Percentiles rank a stretch among this genome's conserved stretches.
phyloP scores from a whole-genome alignment of 2,113 vertebrate genomes.

The Melanostigma gelatinosum region DNA sequence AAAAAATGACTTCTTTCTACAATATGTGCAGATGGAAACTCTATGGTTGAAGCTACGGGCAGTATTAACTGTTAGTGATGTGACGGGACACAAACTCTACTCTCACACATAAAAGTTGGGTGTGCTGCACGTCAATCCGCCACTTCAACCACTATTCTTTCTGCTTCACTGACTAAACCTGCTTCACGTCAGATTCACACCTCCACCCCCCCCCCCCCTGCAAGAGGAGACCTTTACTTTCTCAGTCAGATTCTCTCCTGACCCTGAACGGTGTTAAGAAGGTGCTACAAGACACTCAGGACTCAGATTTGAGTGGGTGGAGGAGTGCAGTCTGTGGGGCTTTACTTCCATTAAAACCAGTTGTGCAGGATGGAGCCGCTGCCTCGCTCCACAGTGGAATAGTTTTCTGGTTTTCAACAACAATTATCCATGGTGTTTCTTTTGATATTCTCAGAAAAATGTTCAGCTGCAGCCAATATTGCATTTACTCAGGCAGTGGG shows the following conservation, averaged over 20 bases:
- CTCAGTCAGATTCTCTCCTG: slow-evolving; percentile 41
- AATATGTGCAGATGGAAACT: not conserved
- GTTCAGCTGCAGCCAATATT: not conserved
- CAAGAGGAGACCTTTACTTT: slow-evolving; percentile 13
- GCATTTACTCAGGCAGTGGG: slow-evolving; percentile 24
- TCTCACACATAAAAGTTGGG: not conserved
- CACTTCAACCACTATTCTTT: not conserved
- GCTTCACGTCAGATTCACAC: slow-evolving; percentile 50
- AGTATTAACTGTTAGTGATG: not conserved
- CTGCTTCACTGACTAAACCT: slow-evolving; percentile 27
- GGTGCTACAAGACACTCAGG: not conserved
- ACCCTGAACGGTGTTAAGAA: slow-evolving; percentile 38
- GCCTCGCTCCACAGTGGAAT: not conserved
- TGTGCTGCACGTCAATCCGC: not conserved
- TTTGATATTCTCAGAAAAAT: slow-evolving; percentile 28
- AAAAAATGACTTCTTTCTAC: not conserved
- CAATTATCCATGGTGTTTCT: slow-evolving; percentile 28
- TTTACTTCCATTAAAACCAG: slow-evolving; percentile 42
- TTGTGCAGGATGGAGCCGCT: not conserved
- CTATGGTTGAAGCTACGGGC: not conserved
- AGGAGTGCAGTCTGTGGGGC: not conserved
- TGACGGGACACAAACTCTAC: not conserved
- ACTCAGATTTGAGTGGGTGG: not conserved
- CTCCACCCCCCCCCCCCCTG: not conserved
- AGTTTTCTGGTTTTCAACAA: slow-evolving; percentile 4